A percentile compares a stretch with the other conserved stretches of the same genome.
Conservation (phyloP, 2,888 invertebrate genomes). For the Melieria picta region DNA sequence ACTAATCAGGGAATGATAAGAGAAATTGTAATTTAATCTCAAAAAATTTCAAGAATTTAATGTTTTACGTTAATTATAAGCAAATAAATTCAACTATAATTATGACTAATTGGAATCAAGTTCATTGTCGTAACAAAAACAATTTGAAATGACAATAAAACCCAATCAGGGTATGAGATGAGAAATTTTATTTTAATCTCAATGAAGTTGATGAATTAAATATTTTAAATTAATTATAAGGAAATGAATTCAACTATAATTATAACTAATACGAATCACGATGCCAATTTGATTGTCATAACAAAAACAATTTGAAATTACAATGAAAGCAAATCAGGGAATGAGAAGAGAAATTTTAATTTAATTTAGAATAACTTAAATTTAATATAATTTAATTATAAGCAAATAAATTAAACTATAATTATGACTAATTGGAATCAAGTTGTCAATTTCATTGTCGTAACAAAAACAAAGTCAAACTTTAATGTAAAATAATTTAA, state of each 20-base stretch:
- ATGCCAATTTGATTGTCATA: too few species aligned
- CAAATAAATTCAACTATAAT: neutral
- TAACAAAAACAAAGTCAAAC: too few species aligned
- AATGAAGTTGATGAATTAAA: neutral
- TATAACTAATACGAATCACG: too few species aligned
- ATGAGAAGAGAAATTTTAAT: neutral
- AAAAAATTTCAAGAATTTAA: neutral
- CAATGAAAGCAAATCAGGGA: neutral
- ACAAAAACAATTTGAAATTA: too few species aligned
- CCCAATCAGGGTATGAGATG: neutral
- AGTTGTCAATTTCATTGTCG: too few species aligned
- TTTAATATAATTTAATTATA: too few species aligned
- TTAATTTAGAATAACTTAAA: too few species aligned
- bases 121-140: too few species aligned
- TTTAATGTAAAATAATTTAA: too few species aligned
- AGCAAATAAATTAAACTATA: too few species aligned
- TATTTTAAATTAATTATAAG: neutral
- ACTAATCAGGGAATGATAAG: neutral
- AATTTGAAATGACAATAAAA: neutral
- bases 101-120: neutral
- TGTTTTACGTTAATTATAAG: neutral
- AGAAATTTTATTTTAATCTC: neutral
- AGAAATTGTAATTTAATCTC: neutral
- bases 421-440: too few species aligned
- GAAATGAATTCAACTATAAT: neutral